phyloP scores from a whole-genome alignment of 2,888 invertebrate species.

The Drosophila ustulata region DNA sequence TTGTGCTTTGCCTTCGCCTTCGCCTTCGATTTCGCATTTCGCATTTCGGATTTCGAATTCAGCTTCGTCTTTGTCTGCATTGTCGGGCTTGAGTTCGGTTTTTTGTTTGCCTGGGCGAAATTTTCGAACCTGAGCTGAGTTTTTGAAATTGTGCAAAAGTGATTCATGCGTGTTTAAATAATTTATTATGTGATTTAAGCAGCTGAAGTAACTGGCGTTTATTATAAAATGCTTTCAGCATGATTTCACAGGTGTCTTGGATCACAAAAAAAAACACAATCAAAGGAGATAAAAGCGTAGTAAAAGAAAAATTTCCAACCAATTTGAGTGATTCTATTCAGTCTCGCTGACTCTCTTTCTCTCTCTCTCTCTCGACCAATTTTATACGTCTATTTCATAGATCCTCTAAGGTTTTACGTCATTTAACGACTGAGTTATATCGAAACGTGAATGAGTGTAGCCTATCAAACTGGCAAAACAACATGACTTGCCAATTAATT shows the following conservation, averaged over 20 bases:
- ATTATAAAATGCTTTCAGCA: conserved; percentile 64
- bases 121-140: conserved; percentile 44
- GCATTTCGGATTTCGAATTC: conserved; percentile 1
- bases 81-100: conserved; percentile 26
- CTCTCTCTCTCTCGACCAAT: conserved; percentile 2
- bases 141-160: conserved; percentile 49
- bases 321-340: conserved; percentile 25
- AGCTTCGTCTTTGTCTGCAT: conserved; percentile 8
- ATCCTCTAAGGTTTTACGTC: conserved; percentile 34
- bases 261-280: conserved; percentile 14
- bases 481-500: conserved; percentile 64
- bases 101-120: conserved; percentile 45
- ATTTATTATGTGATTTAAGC: conserved; percentile 70
- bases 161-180: conserved; percentile 66
- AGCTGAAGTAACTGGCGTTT: conserved; percentile 52
- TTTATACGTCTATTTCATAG: conserved; percentile 23
- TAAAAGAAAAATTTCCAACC: neutral
- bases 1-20: conserved; percentile 11
- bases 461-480: conserved; percentile 38
- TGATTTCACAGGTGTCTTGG: conserved; percentile 60
- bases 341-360: neutral
- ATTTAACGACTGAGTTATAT: conserved; percentile 22
- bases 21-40: conserved; percentile 12
- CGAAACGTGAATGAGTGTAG: conserved; percentile 53
- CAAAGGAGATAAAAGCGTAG: conserved; percentile 3